Evolutionary conservation across 2,797 vertebrate species (phyloP).

Genomic region (Morelia viridis): DNA sequence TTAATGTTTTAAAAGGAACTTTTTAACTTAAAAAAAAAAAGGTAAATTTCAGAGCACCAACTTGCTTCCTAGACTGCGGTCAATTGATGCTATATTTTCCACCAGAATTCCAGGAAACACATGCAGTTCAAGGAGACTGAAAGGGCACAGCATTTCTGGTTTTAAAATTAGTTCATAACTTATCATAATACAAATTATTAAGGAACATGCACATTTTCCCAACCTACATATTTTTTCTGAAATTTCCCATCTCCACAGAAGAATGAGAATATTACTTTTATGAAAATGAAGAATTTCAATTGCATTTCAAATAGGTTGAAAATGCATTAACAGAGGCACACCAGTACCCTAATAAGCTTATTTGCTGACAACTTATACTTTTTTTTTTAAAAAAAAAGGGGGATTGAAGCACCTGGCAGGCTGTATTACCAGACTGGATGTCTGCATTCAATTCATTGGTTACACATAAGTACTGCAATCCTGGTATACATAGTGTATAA

Average conservation of each 20-base stretch:
- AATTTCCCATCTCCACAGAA: neutral
- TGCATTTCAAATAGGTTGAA: neutral
- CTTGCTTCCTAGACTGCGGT: neutral
- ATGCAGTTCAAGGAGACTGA: neutral
- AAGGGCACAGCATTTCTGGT: neutral
- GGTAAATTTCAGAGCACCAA: neutral
- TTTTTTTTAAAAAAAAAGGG: too few species aligned
- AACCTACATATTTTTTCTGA: neutral
- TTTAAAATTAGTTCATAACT: neutral
- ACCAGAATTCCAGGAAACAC: neutral
- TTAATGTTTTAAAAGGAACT: neutral
- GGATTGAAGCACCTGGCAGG: too few species aligned
- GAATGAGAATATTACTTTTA: neutral
- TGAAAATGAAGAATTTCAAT: neutral
- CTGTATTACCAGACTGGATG: too few species aligned
- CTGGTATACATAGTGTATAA: neutral
- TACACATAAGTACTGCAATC: neutral
- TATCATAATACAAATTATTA: neutral
- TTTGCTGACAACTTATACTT: too few species aligned
- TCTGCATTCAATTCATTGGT: too few species aligned
- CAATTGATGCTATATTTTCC: neutral
- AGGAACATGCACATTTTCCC: neutral
- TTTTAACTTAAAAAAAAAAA: neutral
- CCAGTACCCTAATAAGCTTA: too few species aligned
- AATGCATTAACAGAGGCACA: neutral